phyloP scores from a whole-genome alignment of 2,888 invertebrate genomes.

The Scaeva pyrastri region DNA sequence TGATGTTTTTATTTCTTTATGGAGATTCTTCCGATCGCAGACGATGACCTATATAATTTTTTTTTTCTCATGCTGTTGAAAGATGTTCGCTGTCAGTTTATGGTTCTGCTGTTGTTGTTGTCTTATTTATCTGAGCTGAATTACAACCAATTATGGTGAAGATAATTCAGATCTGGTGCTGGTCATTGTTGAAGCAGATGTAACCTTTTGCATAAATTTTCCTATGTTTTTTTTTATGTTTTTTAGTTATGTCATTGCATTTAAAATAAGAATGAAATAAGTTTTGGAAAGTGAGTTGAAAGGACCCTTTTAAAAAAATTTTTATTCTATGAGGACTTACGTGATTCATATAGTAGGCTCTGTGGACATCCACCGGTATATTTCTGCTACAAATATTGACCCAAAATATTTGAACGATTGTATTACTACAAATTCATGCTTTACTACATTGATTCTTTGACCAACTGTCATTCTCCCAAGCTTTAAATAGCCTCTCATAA shows the following conservation, averaged over 20 bases:
- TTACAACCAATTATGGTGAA: slow-evolving; percentile 41
- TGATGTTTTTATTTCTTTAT: slow-evolving; percentile 30
- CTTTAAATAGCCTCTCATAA: too few relatives aligned
- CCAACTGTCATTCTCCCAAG: too few relatives aligned
- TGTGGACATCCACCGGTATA: too few relatives aligned
- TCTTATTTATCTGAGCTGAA: neutral
- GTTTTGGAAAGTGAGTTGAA: too few relatives aligned
- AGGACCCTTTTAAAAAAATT: too few relatives aligned
- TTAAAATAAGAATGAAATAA: too few relatives aligned
- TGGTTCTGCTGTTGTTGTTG: neutral
- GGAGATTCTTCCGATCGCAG: slow-evolving; percentile 34
- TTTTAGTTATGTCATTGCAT: neutral
- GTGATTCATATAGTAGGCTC: too few relatives aligned
- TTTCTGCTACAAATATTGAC: too few relatives aligned
- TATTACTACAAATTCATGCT: too few relatives aligned
- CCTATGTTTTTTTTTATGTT: neutral
- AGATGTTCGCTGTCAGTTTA: slow-evolving; percentile 7
- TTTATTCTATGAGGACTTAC: too few relatives aligned
- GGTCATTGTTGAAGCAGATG: slow-evolving; percentile 8
- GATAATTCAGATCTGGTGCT: slow-evolving; percentile 8
- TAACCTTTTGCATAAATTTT: slow-evolving; percentile 35
- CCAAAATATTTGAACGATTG: too few relatives aligned
- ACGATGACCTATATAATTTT: slow-evolving; percentile 57
- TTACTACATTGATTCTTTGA: too few relatives aligned
- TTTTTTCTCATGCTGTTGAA: slow-evolving; percentile 10